Percentiles rank a stretch among this genome's conserved stretches.
These are phyloP conservation scores for Myanophis thanlyinensis DNA, from an alignment of 2,113 vertebrate species.

Conservation along the genomic window DNA sequence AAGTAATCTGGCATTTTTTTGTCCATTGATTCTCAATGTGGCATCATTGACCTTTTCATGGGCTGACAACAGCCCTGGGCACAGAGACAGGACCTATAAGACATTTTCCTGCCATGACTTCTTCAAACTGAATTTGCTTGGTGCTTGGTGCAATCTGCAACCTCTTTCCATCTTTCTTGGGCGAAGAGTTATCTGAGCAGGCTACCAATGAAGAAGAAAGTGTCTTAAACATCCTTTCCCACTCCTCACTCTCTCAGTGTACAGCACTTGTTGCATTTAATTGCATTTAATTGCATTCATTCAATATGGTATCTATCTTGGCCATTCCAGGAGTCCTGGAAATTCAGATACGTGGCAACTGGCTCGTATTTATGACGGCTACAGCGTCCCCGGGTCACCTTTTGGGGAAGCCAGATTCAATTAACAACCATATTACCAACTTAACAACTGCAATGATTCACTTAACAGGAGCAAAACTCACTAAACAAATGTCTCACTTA, in stretches of 20 bases:
- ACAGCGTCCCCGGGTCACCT: not conserved
- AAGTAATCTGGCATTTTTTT: not conserved
- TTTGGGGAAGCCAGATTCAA: not conserved
- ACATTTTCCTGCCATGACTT: not conserved
- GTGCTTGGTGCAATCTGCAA: not conserved
- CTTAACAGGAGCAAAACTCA: not conserved
- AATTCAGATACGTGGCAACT: not conserved
- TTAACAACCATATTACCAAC: not conserved
- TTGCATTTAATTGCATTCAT: not conserved
- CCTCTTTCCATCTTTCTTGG: not conserved
- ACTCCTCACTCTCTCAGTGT: not conserved
- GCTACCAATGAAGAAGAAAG: not conserved
- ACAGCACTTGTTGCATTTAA: not conserved
- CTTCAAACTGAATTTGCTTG: not conserved
- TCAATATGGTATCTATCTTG: not conserved
- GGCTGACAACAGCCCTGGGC: not conserved
- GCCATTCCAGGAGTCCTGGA: not conserved
- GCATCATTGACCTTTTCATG: not conserved
- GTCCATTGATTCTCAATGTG: not conserved
- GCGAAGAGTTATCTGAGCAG: not conserved
- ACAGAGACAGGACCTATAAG: not conserved
- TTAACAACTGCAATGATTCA: not conserved
- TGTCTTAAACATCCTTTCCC: not conserved
- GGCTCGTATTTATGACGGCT: not conserved
- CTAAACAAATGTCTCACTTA: not conserved